Percentiles rank a stretch among this genome's conserved stretches.
phyloP scores from a whole-genome alignment of 2,888 invertebrate species.

The Nebria salina region DNA sequence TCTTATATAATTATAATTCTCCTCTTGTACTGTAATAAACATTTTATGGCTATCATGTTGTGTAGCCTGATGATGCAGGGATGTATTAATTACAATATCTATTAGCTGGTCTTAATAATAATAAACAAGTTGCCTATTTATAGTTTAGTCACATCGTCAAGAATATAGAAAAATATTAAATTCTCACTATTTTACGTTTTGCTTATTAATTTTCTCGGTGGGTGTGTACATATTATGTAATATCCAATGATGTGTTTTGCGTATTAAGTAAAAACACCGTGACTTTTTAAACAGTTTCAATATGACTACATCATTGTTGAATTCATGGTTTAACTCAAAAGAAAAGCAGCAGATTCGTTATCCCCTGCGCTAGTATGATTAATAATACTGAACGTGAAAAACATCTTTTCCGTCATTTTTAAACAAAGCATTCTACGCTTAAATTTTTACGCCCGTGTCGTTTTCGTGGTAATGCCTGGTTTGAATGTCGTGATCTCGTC shows the following conservation, averaged over 20 bases:
- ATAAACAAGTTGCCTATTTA: neutral
- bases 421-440: neutral
- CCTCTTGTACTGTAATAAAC: conserved; percentile 8
- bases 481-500: conserved; percentile 4
- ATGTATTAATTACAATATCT: conserved; percentile 21
- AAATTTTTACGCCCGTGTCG: neutral
- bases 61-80: conserved; percentile 1
- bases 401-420: neutral
- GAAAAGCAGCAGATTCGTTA: too few species aligned
- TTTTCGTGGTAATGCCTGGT: neutral
- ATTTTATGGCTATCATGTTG: conserved; percentile 8
- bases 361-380: too few species aligned
- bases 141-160: conserved; percentile 12
- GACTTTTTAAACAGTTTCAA: neutral
- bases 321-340: too few species aligned
- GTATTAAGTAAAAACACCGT: neutral
- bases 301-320: neutral
- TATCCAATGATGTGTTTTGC: neutral
- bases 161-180: conserved; percentile 1
- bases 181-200: neutral
- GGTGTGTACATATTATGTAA: conserved; percentile 12
- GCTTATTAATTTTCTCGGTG: conserved; percentile 16
- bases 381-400: neutral
- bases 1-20: conserved; percentile 9
- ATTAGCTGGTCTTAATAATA: conserved; percentile 9